Evolutionary conservation across 1,140 invertebrate species (phyloP).

Genomic region (Triops cancriformis): DNA sequence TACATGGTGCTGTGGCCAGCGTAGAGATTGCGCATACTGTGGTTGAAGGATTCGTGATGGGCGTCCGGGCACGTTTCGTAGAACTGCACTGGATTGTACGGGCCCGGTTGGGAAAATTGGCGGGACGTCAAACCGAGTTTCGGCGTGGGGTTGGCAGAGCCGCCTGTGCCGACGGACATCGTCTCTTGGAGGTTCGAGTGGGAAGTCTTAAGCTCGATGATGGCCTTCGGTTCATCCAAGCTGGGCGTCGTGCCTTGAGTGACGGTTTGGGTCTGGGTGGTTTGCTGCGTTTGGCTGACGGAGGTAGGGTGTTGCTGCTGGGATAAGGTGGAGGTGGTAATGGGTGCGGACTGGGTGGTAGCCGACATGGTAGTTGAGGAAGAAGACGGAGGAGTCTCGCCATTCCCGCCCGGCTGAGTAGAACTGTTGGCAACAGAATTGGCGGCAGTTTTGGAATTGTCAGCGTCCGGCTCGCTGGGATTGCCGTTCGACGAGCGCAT

Average conservation of each 20-base stretch:
- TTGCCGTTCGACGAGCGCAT: not conserved
- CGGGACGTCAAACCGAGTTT: not conserved
- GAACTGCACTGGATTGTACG: not conserved
- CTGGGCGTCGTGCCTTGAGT: not conserved
- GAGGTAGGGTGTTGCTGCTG: conserved; percentile 33
- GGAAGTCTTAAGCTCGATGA: not conserved
- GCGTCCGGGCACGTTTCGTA: not conserved
- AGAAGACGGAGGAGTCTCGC: not conserved
- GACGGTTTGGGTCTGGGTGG: conserved; percentile 22
- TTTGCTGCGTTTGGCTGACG: conserved; percentile 12
- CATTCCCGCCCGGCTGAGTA: not conserved
- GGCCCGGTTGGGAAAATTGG: not conserved
- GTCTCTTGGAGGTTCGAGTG: not conserved
- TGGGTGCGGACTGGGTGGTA: not conserved
- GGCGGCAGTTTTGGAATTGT: conserved; percentile 23
- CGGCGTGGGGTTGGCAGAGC: conserved; percentile 18
- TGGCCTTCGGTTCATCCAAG: not conserved
- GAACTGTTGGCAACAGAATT: not conserved
- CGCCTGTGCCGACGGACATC: no score
- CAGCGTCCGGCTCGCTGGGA: conserved; percentile 29
- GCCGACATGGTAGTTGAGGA: not conserved
- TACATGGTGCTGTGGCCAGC: not conserved
- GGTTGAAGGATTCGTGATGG: not conserved
- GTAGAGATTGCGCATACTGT: not conserved
- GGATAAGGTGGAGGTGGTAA: conserved; percentile 36